phyloP scores from a whole-genome alignment of 1,140 invertebrate species.

The Ostrea denselamellosa region DNA sequence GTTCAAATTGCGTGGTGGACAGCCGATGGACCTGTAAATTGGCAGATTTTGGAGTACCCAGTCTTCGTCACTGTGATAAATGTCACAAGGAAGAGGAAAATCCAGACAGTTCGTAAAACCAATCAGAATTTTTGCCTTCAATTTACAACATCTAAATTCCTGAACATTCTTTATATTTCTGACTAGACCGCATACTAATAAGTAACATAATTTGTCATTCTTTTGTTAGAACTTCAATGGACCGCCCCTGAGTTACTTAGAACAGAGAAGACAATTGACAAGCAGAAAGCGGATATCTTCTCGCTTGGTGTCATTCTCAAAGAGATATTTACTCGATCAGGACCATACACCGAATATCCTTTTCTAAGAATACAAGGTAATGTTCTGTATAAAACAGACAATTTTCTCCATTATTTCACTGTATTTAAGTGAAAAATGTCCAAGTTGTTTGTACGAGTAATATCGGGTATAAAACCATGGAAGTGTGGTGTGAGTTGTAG shows the following conservation, averaged over 20 bases:
- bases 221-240: slow-evolving; percentile 68
- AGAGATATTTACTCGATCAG: slow-evolving; percentile 71
- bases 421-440: too few relatives aligned
- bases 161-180: neutral
- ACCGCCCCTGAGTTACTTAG: slow-evolving; percentile 71
- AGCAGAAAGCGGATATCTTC: slow-evolving; percentile 73
- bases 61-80: slow-evolving; percentile 61
- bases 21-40: slow-evolving; percentile 96
- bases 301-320: slow-evolving; percentile 72
- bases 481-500: too few relatives aligned
- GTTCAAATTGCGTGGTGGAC: slow-evolving; percentile 94
- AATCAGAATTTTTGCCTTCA: neutral
- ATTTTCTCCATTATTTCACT: too few relatives aligned
- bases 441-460: too few relatives aligned
- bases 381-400: neutral
- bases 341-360: slow-evolving; percentile 69
- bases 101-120: slow-evolving; percentile 58
- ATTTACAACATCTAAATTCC: neutral
- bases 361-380: slow-evolving; percentile 21
- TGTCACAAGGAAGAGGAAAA: slow-evolving; percentile 60
- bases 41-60: slow-evolving; percentile 94
- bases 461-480: too few relatives aligned
- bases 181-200: neutral
- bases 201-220: neutral
- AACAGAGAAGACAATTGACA: slow-evolving; percentile 60